Base-by-base conservation (phyloP, 2,113 vertebrate species). In the Eurypyga helias region DNA sequence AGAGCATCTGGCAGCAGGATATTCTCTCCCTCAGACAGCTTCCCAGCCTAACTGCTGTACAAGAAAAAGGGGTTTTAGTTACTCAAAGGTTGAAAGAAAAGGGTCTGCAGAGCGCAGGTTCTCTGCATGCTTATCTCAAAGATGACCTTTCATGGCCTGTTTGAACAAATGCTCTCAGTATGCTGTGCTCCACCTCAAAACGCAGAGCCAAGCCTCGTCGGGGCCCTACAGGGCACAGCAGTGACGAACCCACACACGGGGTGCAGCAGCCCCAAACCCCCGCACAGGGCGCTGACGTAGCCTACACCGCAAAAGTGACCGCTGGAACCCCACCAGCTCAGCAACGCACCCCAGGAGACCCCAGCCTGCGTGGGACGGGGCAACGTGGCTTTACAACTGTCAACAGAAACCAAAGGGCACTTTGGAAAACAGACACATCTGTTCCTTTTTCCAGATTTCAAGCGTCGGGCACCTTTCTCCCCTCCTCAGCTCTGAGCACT, bases 1-100 rank as follows among this genome's bases (percentile, higher is more conserved):
- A 80, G 70, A 95, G 93, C 96, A 96, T 95, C 97, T 97, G 95
- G 86, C 92, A 93, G 89, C 28, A 62, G 33, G 77, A 38, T 48
- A 67, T 24, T 90, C 71, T 62, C 79, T 58, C 73, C 81, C 66
- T 88, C 60, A 73, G 83, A 14, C 85, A 93, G 49, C 29, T 85
- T 83, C 55, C 62, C 54, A 75, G 79, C 46, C 46, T 52, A 66
- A 17, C 51, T 4, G 11, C 36, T 34, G 11, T 24, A 43, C 58
- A 61, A 45, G 64, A 61, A 76, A 61, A 24, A 2, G 54, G 71
- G 67, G 58, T 52, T 86, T 79, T 16, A 69, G 70, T 45, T 48
- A 77, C 31, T 14, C 58, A 43, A 5, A 67, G 60, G 83, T 6
- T 46, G 43, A 51, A 70, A 43, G 62, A 80, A 8, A 70, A 55